These are phyloP conservation scores for Chionoecetes opilio DNA, from an alignment of 1,140 invertebrate genomes.

Conservation along the genomic window DNA sequence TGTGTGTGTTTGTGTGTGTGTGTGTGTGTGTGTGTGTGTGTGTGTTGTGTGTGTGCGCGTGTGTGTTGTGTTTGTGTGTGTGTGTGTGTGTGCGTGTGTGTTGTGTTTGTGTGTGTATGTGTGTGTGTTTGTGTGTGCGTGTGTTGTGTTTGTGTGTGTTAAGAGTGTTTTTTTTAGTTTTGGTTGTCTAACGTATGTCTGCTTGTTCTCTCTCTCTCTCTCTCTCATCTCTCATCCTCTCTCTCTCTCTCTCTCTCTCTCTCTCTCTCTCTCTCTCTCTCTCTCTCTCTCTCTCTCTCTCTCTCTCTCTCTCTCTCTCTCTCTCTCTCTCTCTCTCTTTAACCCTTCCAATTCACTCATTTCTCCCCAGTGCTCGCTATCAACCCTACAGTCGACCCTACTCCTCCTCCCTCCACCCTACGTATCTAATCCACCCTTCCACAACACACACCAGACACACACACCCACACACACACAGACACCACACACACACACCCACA, in stretches of 20 bases:
- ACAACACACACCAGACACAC: not conserved
- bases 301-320: constrained; percentile 47
- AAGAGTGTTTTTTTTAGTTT: too few species aligned
- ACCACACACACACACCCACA: not conserved
- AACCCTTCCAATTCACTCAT: not conserved
- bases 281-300: constrained; percentile 39
- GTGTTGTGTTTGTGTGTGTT: too few species aligned
- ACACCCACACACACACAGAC: not conserved
- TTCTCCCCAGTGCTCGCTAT: not conserved
- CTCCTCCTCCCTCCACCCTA: constrained; percentile 12
- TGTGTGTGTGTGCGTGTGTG: too few species aligned
- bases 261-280: not conserved
- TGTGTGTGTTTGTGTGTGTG: constrained; percentile 51
- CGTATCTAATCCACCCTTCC: not conserved
- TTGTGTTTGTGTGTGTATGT: too few species aligned
- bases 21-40: constrained; percentile 56
- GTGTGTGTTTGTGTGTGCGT: too few species aligned
- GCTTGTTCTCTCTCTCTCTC: not conserved
- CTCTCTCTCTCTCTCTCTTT: constrained; percentile 14
- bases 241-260: constrained; percentile 52
- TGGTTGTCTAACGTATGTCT: not conserved
- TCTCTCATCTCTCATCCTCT: constrained; percentile 54
- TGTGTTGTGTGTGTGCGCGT: constrained; percentile 22
- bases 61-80: too few species aligned
- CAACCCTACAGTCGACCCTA: not conserved